Percentiles rank a stretch among this genome's conserved stretches.
Conservation (phyloP, 1,140 invertebrate genomes). For the Acyrthosiphon pisum region DNA sequence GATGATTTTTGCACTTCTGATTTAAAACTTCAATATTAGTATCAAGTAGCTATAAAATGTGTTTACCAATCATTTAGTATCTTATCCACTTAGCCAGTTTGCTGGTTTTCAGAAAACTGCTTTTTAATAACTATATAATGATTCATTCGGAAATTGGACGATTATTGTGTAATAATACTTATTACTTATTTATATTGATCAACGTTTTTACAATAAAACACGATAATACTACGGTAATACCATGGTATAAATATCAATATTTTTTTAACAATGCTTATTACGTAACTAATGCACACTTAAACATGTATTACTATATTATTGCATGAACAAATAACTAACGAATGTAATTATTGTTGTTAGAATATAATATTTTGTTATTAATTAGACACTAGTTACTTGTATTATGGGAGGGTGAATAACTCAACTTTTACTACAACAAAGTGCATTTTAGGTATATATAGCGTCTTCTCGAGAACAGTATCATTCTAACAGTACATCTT, state of each 20-base stretch:
- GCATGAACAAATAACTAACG: background rate
- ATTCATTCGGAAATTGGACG: background rate
- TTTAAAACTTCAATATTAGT: background rate
- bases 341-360: background rate
- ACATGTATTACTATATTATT: background rate
- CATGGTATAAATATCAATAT: background rate
- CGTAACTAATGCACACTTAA: background rate
- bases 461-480: background rate
- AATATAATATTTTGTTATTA: background rate
- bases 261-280: background rate
- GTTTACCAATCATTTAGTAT: background rate
- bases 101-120: too few relatives aligned
- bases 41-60: background rate
- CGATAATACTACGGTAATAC: too few relatives aligned
- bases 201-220: too few relatives aligned
- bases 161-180: background rate
- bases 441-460: background rate
- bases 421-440: background rate
- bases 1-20: background rate
- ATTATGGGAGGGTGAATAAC: background rate
- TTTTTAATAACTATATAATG: background rate
- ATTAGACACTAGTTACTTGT: background rate
- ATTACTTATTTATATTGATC: background rate
- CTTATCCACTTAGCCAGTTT: background rate
- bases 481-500: background rate